phyloP scores from a whole-genome alignment of 2,113 vertebrate species.

The Pandion haliaetus region DNA sequence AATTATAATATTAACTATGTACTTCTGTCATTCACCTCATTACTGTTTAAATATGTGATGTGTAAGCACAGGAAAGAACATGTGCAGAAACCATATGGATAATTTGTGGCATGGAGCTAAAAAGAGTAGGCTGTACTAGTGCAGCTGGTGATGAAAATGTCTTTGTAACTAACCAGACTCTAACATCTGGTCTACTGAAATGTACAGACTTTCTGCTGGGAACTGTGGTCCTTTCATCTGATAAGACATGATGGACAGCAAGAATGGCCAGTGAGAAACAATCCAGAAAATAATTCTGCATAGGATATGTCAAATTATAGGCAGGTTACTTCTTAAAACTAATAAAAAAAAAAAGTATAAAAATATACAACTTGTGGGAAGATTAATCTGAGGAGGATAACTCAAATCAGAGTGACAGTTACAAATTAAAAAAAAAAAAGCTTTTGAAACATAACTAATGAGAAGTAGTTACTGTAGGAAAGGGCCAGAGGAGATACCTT shows the following conservation, averaged over 20 bases:
- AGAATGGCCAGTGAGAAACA: not conserved
- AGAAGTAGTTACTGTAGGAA: not conserved
- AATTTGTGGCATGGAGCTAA: not conserved
- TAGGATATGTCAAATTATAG: not conserved
- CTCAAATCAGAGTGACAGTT: not conserved
- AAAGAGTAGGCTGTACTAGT: not conserved
- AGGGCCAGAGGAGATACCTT: not conserved
- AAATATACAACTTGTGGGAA: not conserved
- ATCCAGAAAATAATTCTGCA: not conserved
- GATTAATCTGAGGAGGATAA: not conserved
- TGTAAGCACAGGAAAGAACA: not conserved
- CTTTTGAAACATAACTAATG: not conserved
- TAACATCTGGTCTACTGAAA: conserved; percentile 35
- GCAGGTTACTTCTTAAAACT: not conserved
- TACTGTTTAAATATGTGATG: not conserved
- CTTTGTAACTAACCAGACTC: conserved; percentile 36
- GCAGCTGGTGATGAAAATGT: conserved; percentile 22
- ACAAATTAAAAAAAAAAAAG: not conserved
- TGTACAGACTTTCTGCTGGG: not conserved
- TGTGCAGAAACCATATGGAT: conserved; percentile 39
- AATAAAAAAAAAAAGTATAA: not conserved
- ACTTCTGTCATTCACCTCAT: not conserved
- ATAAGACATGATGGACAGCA: not conserved
- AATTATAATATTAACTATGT: not conserved
- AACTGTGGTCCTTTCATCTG: not conserved